Percentiles rank a stretch among this genome's conserved stretches.
Conservation (phyloP, 2,888 invertebrate genomes). For the Pseudococcus longispinus region DNA sequence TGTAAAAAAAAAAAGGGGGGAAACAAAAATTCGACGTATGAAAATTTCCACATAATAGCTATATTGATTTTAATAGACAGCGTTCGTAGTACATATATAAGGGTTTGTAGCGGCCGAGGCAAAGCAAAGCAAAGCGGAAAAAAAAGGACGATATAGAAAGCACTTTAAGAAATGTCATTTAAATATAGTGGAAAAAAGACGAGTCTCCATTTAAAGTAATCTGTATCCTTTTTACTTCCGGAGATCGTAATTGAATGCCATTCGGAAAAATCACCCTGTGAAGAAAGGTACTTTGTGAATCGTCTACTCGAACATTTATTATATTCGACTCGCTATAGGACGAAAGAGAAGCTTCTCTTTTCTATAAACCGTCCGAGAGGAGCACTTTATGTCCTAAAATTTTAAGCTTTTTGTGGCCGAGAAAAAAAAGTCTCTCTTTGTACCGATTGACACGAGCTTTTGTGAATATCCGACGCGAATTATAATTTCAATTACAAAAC, state of each 20-base stretch:
- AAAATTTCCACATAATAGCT: slow-evolving; percentile 24
- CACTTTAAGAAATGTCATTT: slow-evolving; percentile 46
- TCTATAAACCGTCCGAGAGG: not conserved
- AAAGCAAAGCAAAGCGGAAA: not conserved
- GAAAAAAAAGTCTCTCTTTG: not conserved
- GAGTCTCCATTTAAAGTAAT: slow-evolving; percentile 46
- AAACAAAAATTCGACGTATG: not conserved
- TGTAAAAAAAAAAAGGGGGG: not conserved
- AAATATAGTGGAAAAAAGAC: slow-evolving; percentile 45
- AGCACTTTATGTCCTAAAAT: slow-evolving; percentile 32
- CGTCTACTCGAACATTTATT: slow-evolving; percentile 41
- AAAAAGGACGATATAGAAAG: slow-evolving; percentile 33
- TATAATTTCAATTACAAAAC: slow-evolving; percentile 34
- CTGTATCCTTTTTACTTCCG: slow-evolving; percentile 46
- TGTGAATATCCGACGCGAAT: slow-evolving; percentile 14
- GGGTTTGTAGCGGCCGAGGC: not conserved
- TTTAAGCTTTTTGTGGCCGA: not conserved
- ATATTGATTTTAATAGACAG: slow-evolving; percentile 37
- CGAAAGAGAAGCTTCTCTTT: not conserved
- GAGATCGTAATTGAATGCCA: slow-evolving; percentile 39
- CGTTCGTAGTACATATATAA: not conserved
- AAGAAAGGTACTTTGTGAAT: slow-evolving; percentile 45
- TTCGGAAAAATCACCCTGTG: slow-evolving; percentile 34
- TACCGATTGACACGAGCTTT: slow-evolving; percentile 24
- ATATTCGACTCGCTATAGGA: slow-evolving; percentile 29